Percentiles rank a stretch among this genome's conserved stretches.
Evolutionary conservation across 1,140 invertebrate genomes (phyloP).

Genomic region (Holotrichia oblita): DNA sequence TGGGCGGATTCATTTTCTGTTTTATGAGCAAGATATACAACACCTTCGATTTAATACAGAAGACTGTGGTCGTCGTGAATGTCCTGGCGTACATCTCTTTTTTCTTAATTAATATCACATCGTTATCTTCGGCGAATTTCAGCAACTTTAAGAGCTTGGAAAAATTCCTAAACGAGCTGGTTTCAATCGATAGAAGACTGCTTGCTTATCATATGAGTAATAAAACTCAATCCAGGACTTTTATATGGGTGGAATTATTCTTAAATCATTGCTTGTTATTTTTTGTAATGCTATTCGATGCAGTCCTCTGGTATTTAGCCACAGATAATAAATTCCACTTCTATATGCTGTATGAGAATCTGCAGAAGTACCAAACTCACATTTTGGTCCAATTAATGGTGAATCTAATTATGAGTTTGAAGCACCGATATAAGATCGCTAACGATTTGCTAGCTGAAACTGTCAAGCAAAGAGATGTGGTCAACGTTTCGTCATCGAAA

Average conservation of each 20-base stretch:
- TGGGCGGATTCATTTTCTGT: neutral
- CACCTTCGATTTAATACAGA: neutral
- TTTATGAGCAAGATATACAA: slow-evolving; percentile 27
- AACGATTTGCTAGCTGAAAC: neutral
- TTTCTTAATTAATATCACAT: neutral
- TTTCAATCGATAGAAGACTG: neutral
- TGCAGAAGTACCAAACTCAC: slow-evolving; percentile 11
- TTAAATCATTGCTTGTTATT: neutral
- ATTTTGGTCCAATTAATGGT: slow-evolving; percentile 4
- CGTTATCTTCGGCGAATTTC: neutral
- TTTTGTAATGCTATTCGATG: neutral
- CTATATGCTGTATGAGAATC: neutral
- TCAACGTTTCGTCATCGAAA: neutral
- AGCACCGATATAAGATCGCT: neutral
- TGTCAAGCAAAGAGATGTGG: neutral
- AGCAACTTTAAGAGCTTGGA: neutral
- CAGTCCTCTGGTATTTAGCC: neutral
- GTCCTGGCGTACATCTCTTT: slow-evolving; percentile 5
- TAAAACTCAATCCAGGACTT: neutral
- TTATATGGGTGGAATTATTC: slow-evolving; percentile 4
- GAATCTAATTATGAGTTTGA: neutral
- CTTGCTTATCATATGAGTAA: neutral
- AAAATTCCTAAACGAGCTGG: slow-evolving; percentile 2
- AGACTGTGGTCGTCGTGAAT: neutral
- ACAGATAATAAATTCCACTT: slow-evolving; percentile 1